Base-by-base conservation (phyloP, 2,797 vertebrate genomes). In the Esox masquinongy region DNA sequence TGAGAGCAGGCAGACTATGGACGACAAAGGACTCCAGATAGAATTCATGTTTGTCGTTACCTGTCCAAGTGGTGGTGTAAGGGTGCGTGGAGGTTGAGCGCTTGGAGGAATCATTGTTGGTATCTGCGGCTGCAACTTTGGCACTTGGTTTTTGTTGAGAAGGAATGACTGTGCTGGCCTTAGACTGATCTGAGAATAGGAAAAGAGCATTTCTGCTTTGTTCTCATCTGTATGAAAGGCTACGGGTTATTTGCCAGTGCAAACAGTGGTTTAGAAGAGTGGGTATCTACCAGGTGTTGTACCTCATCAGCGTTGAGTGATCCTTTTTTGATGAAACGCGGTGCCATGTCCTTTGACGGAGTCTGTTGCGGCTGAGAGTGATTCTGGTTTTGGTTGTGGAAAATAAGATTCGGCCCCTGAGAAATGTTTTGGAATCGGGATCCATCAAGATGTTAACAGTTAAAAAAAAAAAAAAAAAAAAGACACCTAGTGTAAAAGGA, bases 271-370 rank as follows among this genome's bases (percentile, higher is more conserved):
- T 70, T 39, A 36, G 39, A 61, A 69, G 31, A 36, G 31, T 5
- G 16, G 34, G 11, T 67, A 31, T 67, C 26, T 67, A 31, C 26
- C 49, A 53, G 70, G 70, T 50, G 19, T 8, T 29, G 87, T 94
- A 98, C 98, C 96, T 99, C 97, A 83, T 99, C 98, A 88, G 95
- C 96, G 90, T 97, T 98, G 90, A 99, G 96, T 94, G 97, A 96
- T 92, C 97, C 97, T 94, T 99, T 99, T 95, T 98, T 98, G 94
- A 94, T 96, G 94, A 99, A 99, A 87, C 97, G 96, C 87, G 97
- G 97, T 88, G 96, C 95, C 96, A 97, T 95, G 94, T 98, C 97
- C 95, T 98, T 98, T 86, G 96, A 97, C 94, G 96, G 97, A 91
- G 94, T 96, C 95, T 96, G 97, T 92, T 97, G 96, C 92, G 97